Conservation (phyloP, 2,797 vertebrate species). For the Spinibarbus caldwelli region DNA sequence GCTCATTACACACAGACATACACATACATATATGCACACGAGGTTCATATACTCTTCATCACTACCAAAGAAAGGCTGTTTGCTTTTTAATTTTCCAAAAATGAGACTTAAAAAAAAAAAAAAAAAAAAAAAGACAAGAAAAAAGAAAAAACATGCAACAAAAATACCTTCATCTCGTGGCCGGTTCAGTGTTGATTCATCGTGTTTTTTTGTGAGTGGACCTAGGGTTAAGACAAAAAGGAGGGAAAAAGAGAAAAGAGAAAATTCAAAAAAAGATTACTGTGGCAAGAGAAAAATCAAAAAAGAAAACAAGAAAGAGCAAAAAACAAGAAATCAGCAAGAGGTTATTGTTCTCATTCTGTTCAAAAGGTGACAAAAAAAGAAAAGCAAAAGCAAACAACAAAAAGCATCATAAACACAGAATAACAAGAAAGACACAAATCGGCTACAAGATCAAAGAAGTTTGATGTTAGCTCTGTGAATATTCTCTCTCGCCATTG, state of each 20-base stretch:
- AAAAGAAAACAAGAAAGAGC: conserved; percentile 85
- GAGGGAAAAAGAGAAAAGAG: conserved; percentile 91
- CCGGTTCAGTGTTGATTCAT: conserved; percentile 93
- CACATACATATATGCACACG: conserved; percentile 42
- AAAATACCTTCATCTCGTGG: conserved; percentile 86
- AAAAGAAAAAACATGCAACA: conserved; percentile 86
- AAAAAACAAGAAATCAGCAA: conserved; percentile 81
- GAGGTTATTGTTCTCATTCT: conserved; percentile 71
- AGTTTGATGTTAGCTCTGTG: conserved; percentile 52
- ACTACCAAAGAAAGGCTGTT: conserved; percentile 48
- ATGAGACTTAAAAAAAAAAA: conserved; percentile 71
- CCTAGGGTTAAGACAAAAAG: conserved; percentile 94
- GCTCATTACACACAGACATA: conserved; percentile 43
- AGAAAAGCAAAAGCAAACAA: conserved; percentile 71
- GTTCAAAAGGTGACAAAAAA: conserved; percentile 68
- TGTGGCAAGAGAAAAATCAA: conserved; percentile 83
- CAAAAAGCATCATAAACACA: conserved; percentile 79
- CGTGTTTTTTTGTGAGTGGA: conserved; percentile 96
- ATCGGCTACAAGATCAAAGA: conserved; percentile 76
- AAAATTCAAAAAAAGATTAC: conserved; percentile 87
- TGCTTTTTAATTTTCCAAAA: conserved; percentile 69
- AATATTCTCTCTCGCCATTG: conserved; percentile 53
- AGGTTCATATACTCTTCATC: conserved; percentile 43
- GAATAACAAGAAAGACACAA: conserved; percentile 81
- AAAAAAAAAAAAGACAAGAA: conserved; percentile 76